Evolutionary conservation across 2,888 invertebrate species (phyloP).

Genomic region (Smittia sp.): DNA sequence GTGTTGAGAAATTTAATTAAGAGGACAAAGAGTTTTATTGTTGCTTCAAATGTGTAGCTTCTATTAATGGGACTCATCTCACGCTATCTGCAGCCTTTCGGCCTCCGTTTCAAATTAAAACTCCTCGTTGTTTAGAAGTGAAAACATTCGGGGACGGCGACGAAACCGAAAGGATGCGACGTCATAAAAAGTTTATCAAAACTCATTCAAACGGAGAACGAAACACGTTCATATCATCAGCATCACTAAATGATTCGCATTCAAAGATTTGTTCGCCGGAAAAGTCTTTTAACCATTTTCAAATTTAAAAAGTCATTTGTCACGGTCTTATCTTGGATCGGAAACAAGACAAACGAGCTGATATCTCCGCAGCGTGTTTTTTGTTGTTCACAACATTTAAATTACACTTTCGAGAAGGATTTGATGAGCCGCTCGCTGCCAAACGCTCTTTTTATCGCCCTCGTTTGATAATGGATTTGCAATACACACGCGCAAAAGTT

Average conservation of each 20-base stretch:
- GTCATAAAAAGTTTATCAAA: slow-evolving; percentile 5
- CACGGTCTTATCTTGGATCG: slow-evolving; percentile 23
- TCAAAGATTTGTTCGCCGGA: background rate
- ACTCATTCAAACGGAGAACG: background rate
- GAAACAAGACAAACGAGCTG: slow-evolving; percentile 7
- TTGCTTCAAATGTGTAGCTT: background rate
- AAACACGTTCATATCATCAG: background rate
- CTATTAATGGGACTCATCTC: background rate
- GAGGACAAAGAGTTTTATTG: background rate
- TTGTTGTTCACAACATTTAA: slow-evolving; percentile 33
- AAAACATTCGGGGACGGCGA: background rate
- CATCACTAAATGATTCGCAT: background rate
- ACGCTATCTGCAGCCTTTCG: background rate
- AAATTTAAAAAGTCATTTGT: slow-evolving; percentile 41
- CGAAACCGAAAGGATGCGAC: background rate
- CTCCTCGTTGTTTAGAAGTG: background rate
- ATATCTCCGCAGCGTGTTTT: background rate
- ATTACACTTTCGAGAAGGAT: slow-evolving; percentile 22
- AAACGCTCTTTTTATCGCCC: background rate
- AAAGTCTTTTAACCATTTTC: slow-evolving; percentile 12
- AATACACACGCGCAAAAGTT: background rate
- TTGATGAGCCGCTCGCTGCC: background rate
- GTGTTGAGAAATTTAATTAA: slow-evolving; percentile 11
- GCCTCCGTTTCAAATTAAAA: background rate
- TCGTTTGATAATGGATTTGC: slow-evolving; percentile 13